Base-by-base conservation (phyloP, 2,888 invertebrate species). In the Cinara cedri region DNA sequence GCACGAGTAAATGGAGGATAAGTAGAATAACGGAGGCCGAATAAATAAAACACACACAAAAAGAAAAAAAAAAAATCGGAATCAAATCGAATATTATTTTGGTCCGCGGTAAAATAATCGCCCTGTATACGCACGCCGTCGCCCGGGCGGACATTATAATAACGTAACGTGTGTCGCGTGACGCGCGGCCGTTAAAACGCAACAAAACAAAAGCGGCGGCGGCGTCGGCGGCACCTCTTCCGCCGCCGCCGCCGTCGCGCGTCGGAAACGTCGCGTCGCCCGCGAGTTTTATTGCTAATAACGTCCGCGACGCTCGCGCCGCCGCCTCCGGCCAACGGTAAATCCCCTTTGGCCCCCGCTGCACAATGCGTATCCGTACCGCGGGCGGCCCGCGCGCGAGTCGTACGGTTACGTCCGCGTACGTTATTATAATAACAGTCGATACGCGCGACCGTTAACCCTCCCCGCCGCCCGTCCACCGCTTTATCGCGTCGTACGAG, bases 161-260 rank as follows among this genome's bases (percentile, higher is more conserved):
- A 34, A 34, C 8, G 21, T 46, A 42, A 49, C 63, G 74, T 62
- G 62, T 65, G 75, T 76, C 26, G 66, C 76, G 68, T 68, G 68
- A 76, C 66, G 55, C 57, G 55, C 68, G 46, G 57, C 68, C 76
- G 76, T 76, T 76, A 76, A 76, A 76, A 68, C 57, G 76, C 76
- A 49, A 68, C n/a, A n/a, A 68, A 68, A 68, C 68, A 57, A 68
- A 68, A 68, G 66, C 76, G 46, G 70, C 34, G 34, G 49, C 66
- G 34, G 26, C 68, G n/a, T n/a, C n/a, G 68, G 70, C 55, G 66
- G 75, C 34, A 44, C 42, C 55, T 57, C 57, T 57, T 76, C 66
- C 76, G 55, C 72, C 70, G 51, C 21, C n/a, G 21, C 8, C 65
- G 19, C 13, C 46, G 21, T 14, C 9, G 11, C n/a, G 65, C 63